Evolutionary conservation across 2,113 vertebrate species (phyloP).

Genomic region (Panthera tigris): DNA sequence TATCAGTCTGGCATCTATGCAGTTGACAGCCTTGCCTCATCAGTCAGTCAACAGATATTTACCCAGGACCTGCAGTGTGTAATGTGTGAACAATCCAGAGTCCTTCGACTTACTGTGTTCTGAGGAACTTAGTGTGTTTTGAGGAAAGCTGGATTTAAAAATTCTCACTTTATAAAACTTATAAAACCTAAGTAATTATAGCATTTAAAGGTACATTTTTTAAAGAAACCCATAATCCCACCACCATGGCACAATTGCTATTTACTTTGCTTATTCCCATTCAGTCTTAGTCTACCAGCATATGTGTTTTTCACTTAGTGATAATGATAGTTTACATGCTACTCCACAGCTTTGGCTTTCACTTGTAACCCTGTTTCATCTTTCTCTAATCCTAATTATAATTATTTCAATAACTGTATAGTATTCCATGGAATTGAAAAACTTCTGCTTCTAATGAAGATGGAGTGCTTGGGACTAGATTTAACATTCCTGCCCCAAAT

Average conservation of each 20-base stretch:
- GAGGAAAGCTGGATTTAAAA: background rate
- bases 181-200: background rate
- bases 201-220: background rate
- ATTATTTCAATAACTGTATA: background rate
- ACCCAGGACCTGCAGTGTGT: background rate
- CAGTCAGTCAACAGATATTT: background rate
- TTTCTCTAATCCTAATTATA: background rate
- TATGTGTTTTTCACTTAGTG: background rate
- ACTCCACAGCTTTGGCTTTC: background rate
- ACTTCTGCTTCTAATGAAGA: background rate
- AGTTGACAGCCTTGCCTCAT: background rate
- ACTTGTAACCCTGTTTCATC: background rate
- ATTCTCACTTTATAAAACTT: background rate
- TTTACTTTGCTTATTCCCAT: constrained; percentile 4
- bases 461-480: background rate
- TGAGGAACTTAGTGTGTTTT: background rate
- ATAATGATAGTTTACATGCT: background rate
- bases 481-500: background rate
- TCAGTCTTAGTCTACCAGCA: background rate
- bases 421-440: background rate
- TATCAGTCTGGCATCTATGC: background rate
- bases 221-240: background rate
- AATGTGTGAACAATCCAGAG: background rate
- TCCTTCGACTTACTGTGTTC: background rate
- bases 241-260: background rate